Conservation (phyloP, 1,140 invertebrate genomes). For the Ceratina calcarata region DNA sequence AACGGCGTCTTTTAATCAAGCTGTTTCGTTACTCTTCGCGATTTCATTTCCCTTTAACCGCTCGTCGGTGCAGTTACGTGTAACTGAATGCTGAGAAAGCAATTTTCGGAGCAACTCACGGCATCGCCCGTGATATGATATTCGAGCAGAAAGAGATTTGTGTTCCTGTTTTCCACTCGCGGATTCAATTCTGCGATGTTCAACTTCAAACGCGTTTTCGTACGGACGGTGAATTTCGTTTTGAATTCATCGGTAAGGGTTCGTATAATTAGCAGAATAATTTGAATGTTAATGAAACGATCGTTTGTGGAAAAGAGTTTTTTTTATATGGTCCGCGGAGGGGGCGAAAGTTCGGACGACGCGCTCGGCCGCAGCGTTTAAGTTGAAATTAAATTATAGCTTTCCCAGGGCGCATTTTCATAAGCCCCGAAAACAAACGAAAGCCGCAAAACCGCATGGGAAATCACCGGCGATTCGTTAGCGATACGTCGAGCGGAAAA, state of each 20-base stretch:
- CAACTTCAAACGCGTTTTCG: background rate
- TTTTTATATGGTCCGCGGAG: too few relatives aligned
- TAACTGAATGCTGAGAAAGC: background rate
- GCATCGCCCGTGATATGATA: background rate
- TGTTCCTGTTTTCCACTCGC: background rate
- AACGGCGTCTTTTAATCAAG: slow-evolving; percentile 26
- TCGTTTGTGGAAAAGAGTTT: too few relatives aligned
- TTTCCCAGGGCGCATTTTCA: slow-evolving; percentile 62
- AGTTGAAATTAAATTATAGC: slow-evolving; percentile 67
- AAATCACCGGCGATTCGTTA: slow-evolving; percentile 69
- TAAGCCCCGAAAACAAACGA: slow-evolving; percentile 68
- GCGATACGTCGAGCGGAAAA: slow-evolving; percentile 58
- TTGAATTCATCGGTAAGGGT: background rate
- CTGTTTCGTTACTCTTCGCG: slow-evolving; percentile 7
- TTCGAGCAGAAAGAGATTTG: background rate
- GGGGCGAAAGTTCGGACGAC: slow-evolving; percentile 30
- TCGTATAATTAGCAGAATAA: too few relatives aligned
- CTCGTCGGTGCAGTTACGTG: background rate
- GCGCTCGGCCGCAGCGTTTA: slow-evolving; percentile 31
- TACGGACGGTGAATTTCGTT: too few relatives aligned
- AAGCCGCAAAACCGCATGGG: slow-evolving; percentile 59
- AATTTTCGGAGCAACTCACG: slow-evolving; percentile 5
- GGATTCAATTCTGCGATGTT: background rate
- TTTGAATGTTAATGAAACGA: too few relatives aligned
- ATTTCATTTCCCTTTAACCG: slow-evolving; percentile 31